Percentiles rank a stretch among this genome's conserved stretches.
Conservation (phyloP, 2,113 vertebrate genomes). For the Thymallus thymallus region DNA sequence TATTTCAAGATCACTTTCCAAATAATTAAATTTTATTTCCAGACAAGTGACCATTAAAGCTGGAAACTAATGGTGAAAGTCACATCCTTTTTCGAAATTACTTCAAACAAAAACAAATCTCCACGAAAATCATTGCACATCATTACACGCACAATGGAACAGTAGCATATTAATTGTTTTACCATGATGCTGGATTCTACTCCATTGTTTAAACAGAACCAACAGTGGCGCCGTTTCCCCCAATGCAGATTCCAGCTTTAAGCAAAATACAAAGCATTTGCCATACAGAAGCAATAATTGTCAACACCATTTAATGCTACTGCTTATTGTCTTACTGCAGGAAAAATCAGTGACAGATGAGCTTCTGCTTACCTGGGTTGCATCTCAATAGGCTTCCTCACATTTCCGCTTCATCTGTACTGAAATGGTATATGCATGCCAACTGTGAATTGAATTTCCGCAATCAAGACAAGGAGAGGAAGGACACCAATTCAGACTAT, state of each 20-base stretch:
- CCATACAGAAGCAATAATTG: constrained; percentile 47
- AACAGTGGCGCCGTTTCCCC: too few species aligned
- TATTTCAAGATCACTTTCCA: constrained; percentile 64
- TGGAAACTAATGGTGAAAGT: too few species aligned
- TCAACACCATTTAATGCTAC: constrained; percentile 2
- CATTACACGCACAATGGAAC: too few species aligned
- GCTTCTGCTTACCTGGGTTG: not conserved
- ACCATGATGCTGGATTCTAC: too few species aligned
- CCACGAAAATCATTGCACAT: too few species aligned
- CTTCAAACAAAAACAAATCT: too few species aligned
- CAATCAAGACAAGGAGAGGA: too few species aligned
- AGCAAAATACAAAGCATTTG: constrained; percentile 54
- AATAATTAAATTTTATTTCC: constrained; percentile 40
- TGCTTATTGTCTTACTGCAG: constrained; percentile 25
- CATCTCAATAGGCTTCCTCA: not conserved
- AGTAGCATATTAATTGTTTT: too few species aligned
- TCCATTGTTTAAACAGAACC: too few species aligned
- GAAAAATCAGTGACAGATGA: constrained; percentile 5
- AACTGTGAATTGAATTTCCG: not conserved
- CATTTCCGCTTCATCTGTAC: not conserved
- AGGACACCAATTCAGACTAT: constrained; percentile 4
- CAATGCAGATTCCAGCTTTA: not conserved
- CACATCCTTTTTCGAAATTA: too few species aligned
- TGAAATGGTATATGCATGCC: not conserved
- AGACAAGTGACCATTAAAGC: constrained; percentile 32